Base-by-base conservation (phyloP, 2,113 vertebrate species). In the Pungitius pungitius region DNA sequence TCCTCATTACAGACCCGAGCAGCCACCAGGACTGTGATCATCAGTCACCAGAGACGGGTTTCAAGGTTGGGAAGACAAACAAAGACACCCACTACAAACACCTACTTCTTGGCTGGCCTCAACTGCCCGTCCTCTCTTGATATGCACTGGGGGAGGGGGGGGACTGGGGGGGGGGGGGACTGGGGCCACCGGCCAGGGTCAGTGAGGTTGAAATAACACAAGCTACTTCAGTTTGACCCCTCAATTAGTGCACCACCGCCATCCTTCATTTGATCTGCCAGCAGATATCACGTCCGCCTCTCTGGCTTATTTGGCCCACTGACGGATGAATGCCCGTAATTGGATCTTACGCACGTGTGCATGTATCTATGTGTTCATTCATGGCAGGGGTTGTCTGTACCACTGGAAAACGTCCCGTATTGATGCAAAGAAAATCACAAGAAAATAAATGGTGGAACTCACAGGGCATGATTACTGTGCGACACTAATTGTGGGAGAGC, bases 141-240 rank as follows among this genome's bases (percentile, higher is more conserved):
- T 79, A 84, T 84, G 75, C 77, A 69, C 73, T 57, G 33, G 61
- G 64, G 72, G 75, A 49, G 68, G 30, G 64, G 72, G 75, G 52
- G 68, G 30, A 30, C 30, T 30, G 30, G 30, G 30, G n/a, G n/a
- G n/a, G n/a, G n/a, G n/a, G n/a, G n/a, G n/a, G n/a, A n/a, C 75
- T 49, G 59, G 68, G 77, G 80, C 73, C 78, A 70, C 76, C 45
- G 61, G 35, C 37, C 56, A 10, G 87, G 92, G 93, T 94, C 92
- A 93, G 43, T 35, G 83, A 74, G 92, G 92, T 91, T 91, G 91
- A 93, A 91, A 90, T 78, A 93, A 88, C 89, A 84, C 52, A 70
- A n/a, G 77, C 86, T 85, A 91, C 88, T 84, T 88, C 78, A 74
- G 77, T 79, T 75, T 89, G 88, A 93, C 91, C 90, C 71, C 62